phyloP scores from a whole-genome alignment of 1,140 invertebrate species.

The Drosophila equinoxialis region DNA sequence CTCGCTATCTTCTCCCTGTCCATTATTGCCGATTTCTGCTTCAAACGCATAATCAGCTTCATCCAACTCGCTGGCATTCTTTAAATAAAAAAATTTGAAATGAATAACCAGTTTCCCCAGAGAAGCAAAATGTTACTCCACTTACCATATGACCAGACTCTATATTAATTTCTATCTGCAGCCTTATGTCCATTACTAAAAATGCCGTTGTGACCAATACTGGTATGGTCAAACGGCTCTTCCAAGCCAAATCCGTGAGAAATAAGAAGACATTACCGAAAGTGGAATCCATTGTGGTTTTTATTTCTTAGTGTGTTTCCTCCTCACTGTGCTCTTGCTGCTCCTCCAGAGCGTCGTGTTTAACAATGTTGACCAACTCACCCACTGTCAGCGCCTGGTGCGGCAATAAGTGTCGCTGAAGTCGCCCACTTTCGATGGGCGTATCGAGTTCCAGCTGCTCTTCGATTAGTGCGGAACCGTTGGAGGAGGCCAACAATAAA shows the following conservation, averaged over 20 bases:
- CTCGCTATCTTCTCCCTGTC: conserved; percentile 56
- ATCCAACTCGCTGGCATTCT: conserved; percentile 73
- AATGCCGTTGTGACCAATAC: conserved; percentile 84
- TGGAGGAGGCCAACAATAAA: conserved; percentile 73
- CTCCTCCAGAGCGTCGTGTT: conserved; percentile 83
- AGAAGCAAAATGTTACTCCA: background rate
- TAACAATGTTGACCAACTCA: conserved; percentile 83
- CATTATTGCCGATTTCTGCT: conserved; percentile 27
- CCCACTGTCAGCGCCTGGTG: conserved; percentile 83
- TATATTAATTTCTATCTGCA: conserved; percentile 84
- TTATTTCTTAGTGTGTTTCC: conserved; percentile 26
- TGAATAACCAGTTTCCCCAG: background rate
- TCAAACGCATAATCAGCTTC: conserved; percentile 49
- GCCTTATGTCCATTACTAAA: conserved; percentile 84
- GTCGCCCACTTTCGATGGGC: conserved; percentile 75
- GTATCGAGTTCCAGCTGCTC: conserved; percentile 79
- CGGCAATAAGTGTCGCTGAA: conserved; percentile 83
- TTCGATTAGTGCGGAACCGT: conserved; percentile 51
- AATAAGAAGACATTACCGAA: conserved; percentile 83
- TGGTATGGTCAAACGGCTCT: conserved; percentile 83
- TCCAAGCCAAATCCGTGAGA: conserved; percentile 84
- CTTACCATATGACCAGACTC: conserved; percentile 80
- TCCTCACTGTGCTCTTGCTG: conserved; percentile 13
- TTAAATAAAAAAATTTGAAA: too few species aligned
- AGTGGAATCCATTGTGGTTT: conserved; percentile 65